Evolutionary conservation across 2,113 vertebrate genomes (phyloP).

Genomic region (Taxidea taxus): DNA sequence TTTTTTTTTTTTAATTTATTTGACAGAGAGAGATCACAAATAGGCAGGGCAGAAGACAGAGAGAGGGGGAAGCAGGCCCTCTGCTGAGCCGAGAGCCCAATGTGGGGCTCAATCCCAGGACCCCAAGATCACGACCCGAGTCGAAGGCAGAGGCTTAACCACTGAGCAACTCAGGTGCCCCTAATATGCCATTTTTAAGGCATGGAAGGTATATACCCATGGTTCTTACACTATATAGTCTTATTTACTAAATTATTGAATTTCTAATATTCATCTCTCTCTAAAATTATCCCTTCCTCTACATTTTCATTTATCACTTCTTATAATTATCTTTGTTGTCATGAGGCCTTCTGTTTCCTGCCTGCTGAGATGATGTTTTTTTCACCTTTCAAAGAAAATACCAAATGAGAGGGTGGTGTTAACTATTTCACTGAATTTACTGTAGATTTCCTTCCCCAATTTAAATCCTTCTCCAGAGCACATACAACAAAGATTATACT

Average conservation of each 20-base stretch:
- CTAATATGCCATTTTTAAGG: neutral
- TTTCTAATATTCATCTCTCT: neutral
- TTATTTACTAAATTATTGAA: neutral
- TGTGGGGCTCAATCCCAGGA: neutral
- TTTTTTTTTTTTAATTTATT: too few species aligned
- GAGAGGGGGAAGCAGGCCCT: too few species aligned
- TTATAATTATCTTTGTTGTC: neutral
- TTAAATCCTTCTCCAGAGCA: neutral
- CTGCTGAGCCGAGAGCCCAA: too few species aligned
- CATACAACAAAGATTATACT: neutral
- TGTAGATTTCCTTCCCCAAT: neutral
- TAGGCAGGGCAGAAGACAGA: too few species aligned
- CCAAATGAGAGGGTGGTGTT: neutral
- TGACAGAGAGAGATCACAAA: too few species aligned
- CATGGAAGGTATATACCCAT: neutral
- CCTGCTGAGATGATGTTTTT: neutral
- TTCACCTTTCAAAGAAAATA: conserved; percentile 3
- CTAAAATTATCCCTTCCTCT: neutral
- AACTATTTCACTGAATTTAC: neutral
- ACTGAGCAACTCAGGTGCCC: neutral
- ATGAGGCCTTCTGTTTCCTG: neutral
- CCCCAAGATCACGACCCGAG: neutral
- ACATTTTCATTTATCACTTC: neutral
- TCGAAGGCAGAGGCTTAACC: neutral
- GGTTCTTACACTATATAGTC: neutral